These are phyloP conservation scores for Cromileptes altivelis DNA, from an alignment of 2,113 vertebrate genomes.

Conservation along the genomic window DNA sequence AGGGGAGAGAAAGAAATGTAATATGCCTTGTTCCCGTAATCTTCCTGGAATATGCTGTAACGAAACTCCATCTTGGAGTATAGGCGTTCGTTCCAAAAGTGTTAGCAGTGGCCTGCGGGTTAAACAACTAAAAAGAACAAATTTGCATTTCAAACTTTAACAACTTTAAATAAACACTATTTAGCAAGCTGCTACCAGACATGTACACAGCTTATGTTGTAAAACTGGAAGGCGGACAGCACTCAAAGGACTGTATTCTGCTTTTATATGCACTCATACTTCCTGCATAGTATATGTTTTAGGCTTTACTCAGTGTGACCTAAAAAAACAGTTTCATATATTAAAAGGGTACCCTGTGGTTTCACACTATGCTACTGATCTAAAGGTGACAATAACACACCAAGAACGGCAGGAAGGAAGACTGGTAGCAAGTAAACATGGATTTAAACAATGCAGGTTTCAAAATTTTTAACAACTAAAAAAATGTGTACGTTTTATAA, in stretches of 20 bases:
- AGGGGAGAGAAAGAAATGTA: conserved; percentile 36
- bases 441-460: background rate
- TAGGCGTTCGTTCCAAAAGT: conserved; percentile 16
- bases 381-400: background rate
- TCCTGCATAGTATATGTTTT: background rate
- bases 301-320: background rate
- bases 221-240: background rate
- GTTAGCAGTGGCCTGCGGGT: background rate
- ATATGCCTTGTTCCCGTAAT: conserved; percentile 24
- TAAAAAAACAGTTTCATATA: background rate
- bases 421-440: background rate
- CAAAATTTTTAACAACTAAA: no score
- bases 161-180: conserved; percentile 4
- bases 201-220: background rate
- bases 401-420: background rate
- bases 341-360: background rate
- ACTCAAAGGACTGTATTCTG: background rate
- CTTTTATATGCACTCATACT: background rate
- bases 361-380: background rate
- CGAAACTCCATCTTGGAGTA: conserved; percentile 25
- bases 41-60: conserved; percentile 57
- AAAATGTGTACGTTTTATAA: no score
- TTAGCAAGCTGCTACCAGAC: background rate
- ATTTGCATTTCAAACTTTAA: background rate
- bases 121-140: conserved; percentile 2